A percentile compares a stretch with the other conserved stretches of the same genome.
phyloP scores from a whole-genome alignment of 1,140 invertebrate genomes.

The Drosophila sechellia region DNA sequence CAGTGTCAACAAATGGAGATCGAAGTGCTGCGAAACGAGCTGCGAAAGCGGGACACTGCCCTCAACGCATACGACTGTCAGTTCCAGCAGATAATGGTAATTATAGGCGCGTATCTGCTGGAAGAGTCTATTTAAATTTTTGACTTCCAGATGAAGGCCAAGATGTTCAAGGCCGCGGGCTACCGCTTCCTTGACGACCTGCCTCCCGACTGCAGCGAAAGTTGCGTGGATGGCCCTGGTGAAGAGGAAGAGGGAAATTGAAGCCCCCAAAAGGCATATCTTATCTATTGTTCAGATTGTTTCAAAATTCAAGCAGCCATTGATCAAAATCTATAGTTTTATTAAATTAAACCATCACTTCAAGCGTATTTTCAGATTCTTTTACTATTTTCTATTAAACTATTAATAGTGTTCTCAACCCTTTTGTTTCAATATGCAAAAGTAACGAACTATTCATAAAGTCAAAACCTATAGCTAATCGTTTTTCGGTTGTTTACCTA shows the following conservation, averaged over 20 bases:
- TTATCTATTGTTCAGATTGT: background rate
- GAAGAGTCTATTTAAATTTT: background rate
- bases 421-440: background rate
- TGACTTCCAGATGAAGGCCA: constrained; percentile 58
- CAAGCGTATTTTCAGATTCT: background rate
- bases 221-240: constrained; percentile 28
- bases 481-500: constrained; percentile 2
- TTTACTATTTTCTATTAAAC: background rate
- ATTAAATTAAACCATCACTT: constrained; percentile 11
- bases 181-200: constrained; percentile 70
- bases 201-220: constrained; percentile 35
- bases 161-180: constrained; percentile 67
- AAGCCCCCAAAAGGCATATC: background rate
- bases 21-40: constrained; percentile 56
- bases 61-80: constrained; percentile 73
- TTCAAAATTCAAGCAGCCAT: background rate
- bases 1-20: constrained; percentile 61
- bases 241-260: constrained; percentile 48
- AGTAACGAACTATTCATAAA: background rate
- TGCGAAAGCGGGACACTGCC: constrained; percentile 62
- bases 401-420: background rate
- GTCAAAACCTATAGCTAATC: background rate
- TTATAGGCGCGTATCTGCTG: background rate
- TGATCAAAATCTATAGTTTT: constrained; percentile 26
- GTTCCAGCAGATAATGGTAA: constrained; percentile 79